A percentile compares a stretch with the other conserved stretches of the same genome.
Conservation (phyloP, 92 coral and sea anemone species). For the Zoanthus gigantus region DNA sequence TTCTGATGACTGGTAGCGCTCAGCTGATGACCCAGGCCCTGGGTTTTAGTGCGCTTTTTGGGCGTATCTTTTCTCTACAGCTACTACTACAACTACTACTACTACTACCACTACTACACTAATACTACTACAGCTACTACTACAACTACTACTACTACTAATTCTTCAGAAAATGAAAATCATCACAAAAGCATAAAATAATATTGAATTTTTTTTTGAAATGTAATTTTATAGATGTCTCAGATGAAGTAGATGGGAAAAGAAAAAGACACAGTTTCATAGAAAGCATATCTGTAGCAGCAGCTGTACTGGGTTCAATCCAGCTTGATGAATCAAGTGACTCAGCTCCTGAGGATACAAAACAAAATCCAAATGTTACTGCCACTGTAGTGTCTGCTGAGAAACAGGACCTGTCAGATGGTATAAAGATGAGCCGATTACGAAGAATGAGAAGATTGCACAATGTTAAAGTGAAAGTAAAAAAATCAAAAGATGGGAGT, state of each 20-base stretch:
- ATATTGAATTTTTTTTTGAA: neutral
- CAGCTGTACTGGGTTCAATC: slow-evolving; percentile 72
- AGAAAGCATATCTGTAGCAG: slow-evolving; percentile 84
- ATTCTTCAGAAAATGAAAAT: neutral
- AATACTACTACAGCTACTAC: too few relatives aligned
- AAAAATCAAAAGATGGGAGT: slow-evolving; percentile 52
- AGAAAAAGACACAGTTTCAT: slow-evolving; percentile 72
- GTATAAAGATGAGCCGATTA: slow-evolving; percentile 44
- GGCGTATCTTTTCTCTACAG: too few relatives aligned
- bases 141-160: too few relatives aligned
- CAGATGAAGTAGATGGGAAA: slow-evolving; percentile 44
- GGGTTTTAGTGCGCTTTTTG: too few relatives aligned
- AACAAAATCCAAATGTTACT: slow-evolving; percentile 53
- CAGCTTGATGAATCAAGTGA: slow-evolving; percentile 77
- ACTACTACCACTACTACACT: too few relatives aligned
- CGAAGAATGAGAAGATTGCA: slow-evolving; percentile 62
- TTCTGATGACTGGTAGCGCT: too few relatives aligned
- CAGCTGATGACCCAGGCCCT: too few relatives aligned
- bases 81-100: too few relatives aligned
- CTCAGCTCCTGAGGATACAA: slow-evolving; percentile 60
- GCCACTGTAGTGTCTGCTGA: slow-evolving; percentile 21
- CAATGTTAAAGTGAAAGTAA: slow-evolving; percentile 51
- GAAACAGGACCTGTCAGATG: slow-evolving; percentile 61
- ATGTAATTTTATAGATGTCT: neutral
- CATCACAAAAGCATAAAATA: neutral